phyloP scores from a whole-genome alignment of 2,797 vertebrate species.

The Macroramphosus scolopax region DNA sequence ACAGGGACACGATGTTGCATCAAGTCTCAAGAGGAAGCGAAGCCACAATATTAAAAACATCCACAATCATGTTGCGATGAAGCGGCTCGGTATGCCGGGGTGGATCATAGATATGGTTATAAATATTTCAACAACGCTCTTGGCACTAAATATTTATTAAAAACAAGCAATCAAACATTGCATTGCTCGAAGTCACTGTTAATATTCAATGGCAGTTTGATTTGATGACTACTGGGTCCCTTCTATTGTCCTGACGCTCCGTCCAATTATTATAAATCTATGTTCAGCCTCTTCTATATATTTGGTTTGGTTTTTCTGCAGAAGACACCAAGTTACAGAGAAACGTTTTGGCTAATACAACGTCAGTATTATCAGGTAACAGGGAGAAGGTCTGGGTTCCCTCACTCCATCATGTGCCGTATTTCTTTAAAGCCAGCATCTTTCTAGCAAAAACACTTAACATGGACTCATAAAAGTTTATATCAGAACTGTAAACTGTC shows the following conservation, averaged over 20 bases:
- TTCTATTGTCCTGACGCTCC: conserved; percentile 1
- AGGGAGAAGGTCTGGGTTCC: conserved; percentile 47
- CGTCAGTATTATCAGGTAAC: conserved; percentile 4
- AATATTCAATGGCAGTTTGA: conserved; percentile 37
- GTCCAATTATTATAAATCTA: conserved; percentile 7
- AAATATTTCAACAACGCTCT: conserved; percentile 32
- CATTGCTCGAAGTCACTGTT: conserved; percentile 19
- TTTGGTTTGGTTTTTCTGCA: conserved; percentile 25
- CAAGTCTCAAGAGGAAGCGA: conserved; percentile 26
- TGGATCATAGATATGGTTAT: conserved; percentile 14
- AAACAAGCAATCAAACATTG: conserved; percentile 19
- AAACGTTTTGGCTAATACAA: conserved; percentile 11
- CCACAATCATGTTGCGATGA: conserved; percentile 22
- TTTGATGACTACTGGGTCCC: conserved; percentile 19
- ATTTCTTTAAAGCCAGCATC: conserved; percentile 34
- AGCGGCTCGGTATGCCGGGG: conserved; percentile 27
- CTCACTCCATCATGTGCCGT: conserved; percentile 31
- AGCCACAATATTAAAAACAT: conserved; percentile 37
- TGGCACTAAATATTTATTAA: conserved; percentile 38
- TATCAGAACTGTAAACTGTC: conserved; percentile 36
- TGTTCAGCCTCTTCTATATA: conserved; percentile 4
- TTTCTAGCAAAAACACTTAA: not conserved
- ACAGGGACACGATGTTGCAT: conserved; percentile 9
- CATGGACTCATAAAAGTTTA: conserved; percentile 1
- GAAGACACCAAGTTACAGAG: conserved; percentile 6